Percentiles rank a stretch among this genome's conserved stretches.
Evolutionary conservation across 1,140 invertebrate genomes (phyloP).

Genomic region (Potamilus streckersoni): DNA sequence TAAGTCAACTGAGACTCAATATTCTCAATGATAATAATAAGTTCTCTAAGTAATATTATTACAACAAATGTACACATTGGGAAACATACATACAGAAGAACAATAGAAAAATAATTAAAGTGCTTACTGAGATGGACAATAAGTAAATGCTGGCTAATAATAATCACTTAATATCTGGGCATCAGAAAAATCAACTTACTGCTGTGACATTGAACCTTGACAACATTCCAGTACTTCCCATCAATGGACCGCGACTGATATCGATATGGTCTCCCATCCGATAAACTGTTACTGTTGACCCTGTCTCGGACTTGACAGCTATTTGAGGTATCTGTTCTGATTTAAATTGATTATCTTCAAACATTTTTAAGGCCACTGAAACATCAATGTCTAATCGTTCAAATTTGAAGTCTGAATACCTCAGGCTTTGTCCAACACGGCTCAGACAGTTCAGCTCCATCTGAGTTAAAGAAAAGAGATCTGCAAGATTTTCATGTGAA

Average conservation of each 20-base stretch:
- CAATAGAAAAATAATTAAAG: not conserved
- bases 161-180: not conserved
- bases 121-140: not conserved
- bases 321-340: constrained; percentile 86
- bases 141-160: too few relatives aligned
- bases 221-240: constrained; percentile 80
- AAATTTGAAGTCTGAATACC: constrained; percentile 71
- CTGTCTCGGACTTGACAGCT: constrained; percentile 63
- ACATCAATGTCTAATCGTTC: constrained; percentile 82
- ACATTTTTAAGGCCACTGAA: constrained; percentile 84
- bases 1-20: too few relatives aligned
- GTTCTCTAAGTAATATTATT: not conserved
- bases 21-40: not conserved
- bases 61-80: not conserved
- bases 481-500: too few relatives aligned
- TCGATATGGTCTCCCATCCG: constrained; percentile 87
- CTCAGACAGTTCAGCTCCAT: constrained; percentile 84
- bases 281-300: constrained; percentile 80
- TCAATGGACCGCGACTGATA: constrained; percentile 90
- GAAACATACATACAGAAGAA: not conserved
- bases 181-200: constrained; percentile 55
- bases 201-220: constrained; percentile 81
- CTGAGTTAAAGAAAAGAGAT: constrained; percentile 23
- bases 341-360: constrained; percentile 87
- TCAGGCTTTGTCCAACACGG: constrained; percentile 77